Percentiles rank a stretch among this genome's conserved stretches.
Conservation (phyloP, 2,113 vertebrate genomes). For the Heterochromis multidens region DNA sequence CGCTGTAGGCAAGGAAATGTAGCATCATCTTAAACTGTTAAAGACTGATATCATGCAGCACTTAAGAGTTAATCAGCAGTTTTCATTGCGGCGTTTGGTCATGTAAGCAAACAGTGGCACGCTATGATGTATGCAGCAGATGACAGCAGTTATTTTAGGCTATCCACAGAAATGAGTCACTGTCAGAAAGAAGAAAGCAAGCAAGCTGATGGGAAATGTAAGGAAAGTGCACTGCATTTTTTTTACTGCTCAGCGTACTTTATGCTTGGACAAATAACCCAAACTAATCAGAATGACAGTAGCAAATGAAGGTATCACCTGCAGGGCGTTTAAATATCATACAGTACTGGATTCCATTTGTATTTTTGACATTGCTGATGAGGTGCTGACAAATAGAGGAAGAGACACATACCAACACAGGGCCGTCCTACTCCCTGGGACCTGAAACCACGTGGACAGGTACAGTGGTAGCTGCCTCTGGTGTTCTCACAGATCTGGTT, state of each 20-base stretch:
- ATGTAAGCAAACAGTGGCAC: slow-evolving; percentile 26
- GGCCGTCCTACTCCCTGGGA: slow-evolving; percentile 85
- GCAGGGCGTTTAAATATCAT: not conserved
- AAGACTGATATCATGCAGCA: slow-evolving; percentile 9
- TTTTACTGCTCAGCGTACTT: not conserved
- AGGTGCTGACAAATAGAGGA: not conserved
- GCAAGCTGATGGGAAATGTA: slow-evolving; percentile 8
- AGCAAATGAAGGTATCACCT: not conserved
- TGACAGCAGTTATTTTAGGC: not conserved
- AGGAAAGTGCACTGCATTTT: not conserved
- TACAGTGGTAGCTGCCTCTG: slow-evolving; percentile 88
- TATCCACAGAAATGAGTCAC: not conserved
- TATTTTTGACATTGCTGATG: not conserved
- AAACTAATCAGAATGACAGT: not conserved
- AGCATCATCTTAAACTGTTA: not conserved
- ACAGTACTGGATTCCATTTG: not conserved
- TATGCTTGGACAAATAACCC: not conserved
- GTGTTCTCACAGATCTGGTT: slow-evolving; percentile 97
- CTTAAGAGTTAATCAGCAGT: slow-evolving; percentile 18
- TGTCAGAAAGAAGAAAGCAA: slow-evolving; percentile 3
- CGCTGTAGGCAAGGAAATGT: not conserved
- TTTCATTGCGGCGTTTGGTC: not conserved
- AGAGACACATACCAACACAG: slow-evolving; percentile 84
- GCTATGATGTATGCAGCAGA: not conserved
- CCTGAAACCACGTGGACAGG: slow-evolving; percentile 87